These are phyloP conservation scores for Drosophila formosana DNA, from an alignment of 2,888 invertebrate genomes.

Conservation along the genomic window DNA sequence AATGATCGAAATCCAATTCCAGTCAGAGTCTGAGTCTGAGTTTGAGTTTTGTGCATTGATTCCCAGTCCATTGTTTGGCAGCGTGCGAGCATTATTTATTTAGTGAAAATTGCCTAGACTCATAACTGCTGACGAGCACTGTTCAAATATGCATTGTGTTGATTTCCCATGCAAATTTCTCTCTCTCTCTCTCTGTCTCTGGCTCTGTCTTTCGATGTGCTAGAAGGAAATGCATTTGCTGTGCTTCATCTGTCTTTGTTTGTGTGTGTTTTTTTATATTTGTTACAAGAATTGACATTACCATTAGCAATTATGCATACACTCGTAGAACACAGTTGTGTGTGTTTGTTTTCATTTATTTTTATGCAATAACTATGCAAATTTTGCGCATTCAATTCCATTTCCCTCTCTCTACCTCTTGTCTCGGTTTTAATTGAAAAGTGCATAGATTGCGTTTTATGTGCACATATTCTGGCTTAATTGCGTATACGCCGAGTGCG, in stretches of 20 bases:
- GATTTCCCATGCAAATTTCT: conserved; percentile 12
- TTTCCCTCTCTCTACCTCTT: not conserved
- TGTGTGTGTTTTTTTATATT: conserved; percentile 20
- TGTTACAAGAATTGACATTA: conserved; percentile 7
- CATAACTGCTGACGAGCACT: conserved; percentile 30
- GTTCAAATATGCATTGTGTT: conserved; percentile 49
- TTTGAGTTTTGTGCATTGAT: not conserved
- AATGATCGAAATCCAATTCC: not conserved
- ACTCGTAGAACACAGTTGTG: not conserved
- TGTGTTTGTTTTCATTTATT: conserved; percentile 8
- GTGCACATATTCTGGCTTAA: conserved; percentile 19
- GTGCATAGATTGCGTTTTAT: conserved; percentile 19
- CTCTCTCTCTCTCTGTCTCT: not conserved
- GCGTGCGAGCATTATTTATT: conserved; percentile 41
- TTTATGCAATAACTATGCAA: conserved; percentile 57
- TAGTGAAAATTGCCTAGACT: conserved; percentile 6
- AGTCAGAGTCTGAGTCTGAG: not conserved
- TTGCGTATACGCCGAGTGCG: conserved; percentile 47
- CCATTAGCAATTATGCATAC: conserved; percentile 26
- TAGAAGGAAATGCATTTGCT: not conserved
- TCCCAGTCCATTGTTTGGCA: conserved; percentile 4
- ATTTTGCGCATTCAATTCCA: conserved; percentile 47
- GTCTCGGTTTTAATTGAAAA: conserved; percentile 42
- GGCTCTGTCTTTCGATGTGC: not conserved
- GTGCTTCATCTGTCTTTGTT: conserved; percentile 14